Base-by-base conservation (phyloP, 2,797 vertebrate species). In the Carapus acus region DNA sequence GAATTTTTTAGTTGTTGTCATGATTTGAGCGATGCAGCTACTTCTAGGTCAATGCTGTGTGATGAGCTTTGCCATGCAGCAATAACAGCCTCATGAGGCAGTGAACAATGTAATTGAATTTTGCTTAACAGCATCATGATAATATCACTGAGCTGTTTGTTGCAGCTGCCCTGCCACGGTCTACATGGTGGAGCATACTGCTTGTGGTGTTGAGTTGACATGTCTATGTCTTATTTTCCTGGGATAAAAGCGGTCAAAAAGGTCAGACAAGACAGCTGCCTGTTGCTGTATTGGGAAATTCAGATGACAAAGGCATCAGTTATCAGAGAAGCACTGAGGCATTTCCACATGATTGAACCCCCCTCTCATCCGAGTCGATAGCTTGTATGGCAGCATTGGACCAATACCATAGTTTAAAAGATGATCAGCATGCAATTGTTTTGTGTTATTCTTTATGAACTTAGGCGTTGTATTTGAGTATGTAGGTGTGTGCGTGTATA, bases 31-130 rank as follows among this genome's bases (percentile, higher is more conserved):
- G 49, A 36, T 54, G 40, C 6, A 43, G 63, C 47, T 54, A 8
- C 34, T 61, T 27, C 40, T 38, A 48, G 36, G 54, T 56, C 53
- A 38, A 33, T 31, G 31, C 17, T 49, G 23, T 55, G 49, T 67
- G 23, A 70, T 27, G 31, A 60, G 67, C 54, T 70, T 67, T 54
- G n/a, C 52, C 46, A 47, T 48, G 31, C 54, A 52, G 36, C 54
- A 62, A 23, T 65, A 61, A 68, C 33, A 51, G 15, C 15, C 34
- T 49, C 42, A 44, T 54, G 63, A 40, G 38, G 20, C 20, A 23
- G 44, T 14, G 22, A 7, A 54, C 29, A 31, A 17, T 31, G 46
- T 39, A 41, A 59, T 48, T 38, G 0, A 27, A 66, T 59, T 53
- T 7, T 42, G 48, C 29, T 58, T 61, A 54, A 13, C 42, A 44